Base-by-base conservation (phyloP, 2,113 vertebrate species). In the Strix aluco region DNA sequence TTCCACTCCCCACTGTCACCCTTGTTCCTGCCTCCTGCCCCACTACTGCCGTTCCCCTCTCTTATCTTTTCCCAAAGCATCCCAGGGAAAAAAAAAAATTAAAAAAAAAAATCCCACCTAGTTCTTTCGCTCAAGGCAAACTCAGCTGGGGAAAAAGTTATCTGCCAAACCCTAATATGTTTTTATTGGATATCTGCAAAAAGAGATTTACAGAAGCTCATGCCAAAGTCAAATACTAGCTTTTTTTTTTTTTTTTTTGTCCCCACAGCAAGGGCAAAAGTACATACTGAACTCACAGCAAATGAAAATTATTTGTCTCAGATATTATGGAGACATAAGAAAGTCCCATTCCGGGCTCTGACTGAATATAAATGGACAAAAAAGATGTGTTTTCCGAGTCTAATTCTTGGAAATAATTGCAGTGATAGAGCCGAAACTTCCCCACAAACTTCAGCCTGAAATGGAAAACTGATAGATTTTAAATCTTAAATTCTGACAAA, bases 111-210 rank as follows among this genome's bases (percentile, higher is more conserved):
- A 32, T 29, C 51, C 10, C 0, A 0, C 69, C 32, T 15, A 17
- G 32, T 70, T 85, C 52, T 87, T 40, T 26, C 49, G 52, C 92
- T 94, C 21, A 72, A 75, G 92, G 92, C 74, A 91, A 90, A 80
- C 27, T 36, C 42, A 54, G 23, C 1, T 90, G 44, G 66, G 63
- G 46, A 55, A 94, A 90, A 79, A 47, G 40, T 82, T 85, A 93
- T 54, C 86, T 95, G 84, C 61, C 62, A 93, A 93, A 81, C 49
- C n/a, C 72, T 91, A 83, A 58, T 81, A 86, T n/a, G 72, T 70
- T 94, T 86, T 80, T 94, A 86, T 62, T 92, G 42, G 75, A n/a
- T 90, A 81, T 62, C 67, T 88, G 58, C 63, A 86, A 61, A 73
- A 58, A 79, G 29, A 90, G 71, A 94, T 92, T 92, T 86, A 70